Conservation (phyloP, 2,888 invertebrate genomes). For the Drosophila dives region DNA sequence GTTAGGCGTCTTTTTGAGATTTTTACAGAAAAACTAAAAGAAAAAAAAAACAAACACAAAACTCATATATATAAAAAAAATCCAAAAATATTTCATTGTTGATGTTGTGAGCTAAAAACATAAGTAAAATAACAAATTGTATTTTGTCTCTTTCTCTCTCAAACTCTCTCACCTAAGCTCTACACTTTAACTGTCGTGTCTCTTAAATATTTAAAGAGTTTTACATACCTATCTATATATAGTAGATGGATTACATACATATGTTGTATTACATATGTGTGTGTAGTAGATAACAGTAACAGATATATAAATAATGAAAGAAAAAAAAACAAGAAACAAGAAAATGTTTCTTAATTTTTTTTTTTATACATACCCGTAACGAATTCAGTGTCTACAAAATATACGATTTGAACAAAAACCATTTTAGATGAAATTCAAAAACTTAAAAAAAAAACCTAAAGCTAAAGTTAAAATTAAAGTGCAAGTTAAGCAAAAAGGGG, state of each 20-base stretch:
- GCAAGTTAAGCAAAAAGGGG: conserved; percentile 15
- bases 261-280: conserved; percentile 18
- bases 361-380: conserved; percentile 61
- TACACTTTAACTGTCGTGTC: conserved; percentile 73
- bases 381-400: conserved; percentile 79
- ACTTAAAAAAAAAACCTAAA: conserved; percentile 43
- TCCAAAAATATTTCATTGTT: conserved; percentile 82
- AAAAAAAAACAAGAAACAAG: conserved; percentile 12
- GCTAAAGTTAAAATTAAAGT: conserved; percentile 24
- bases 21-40: conserved; percentile 69
- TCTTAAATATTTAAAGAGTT: conserved; percentile 69
- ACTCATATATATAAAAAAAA: conserved; percentile 42
- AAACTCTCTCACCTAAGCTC: conserved; percentile 66
- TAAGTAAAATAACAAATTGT: conserved; percentile 37
- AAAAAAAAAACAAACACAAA: conserved; percentile 46
- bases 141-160: conserved; percentile 72
- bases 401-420: conserved; percentile 58
- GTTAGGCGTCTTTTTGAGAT: conserved; percentile 85
- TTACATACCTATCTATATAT: conserved; percentile 45
- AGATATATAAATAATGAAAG: neutral
- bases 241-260: conserved; percentile 5
- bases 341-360: conserved; percentile 64
- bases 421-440: conserved; percentile 68
- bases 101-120: conserved; percentile 83
- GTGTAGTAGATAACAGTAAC: conserved; percentile 13